phyloP scores from a whole-genome alignment of 2,113 vertebrate genomes.

The Patagioenas fasciata region DNA sequence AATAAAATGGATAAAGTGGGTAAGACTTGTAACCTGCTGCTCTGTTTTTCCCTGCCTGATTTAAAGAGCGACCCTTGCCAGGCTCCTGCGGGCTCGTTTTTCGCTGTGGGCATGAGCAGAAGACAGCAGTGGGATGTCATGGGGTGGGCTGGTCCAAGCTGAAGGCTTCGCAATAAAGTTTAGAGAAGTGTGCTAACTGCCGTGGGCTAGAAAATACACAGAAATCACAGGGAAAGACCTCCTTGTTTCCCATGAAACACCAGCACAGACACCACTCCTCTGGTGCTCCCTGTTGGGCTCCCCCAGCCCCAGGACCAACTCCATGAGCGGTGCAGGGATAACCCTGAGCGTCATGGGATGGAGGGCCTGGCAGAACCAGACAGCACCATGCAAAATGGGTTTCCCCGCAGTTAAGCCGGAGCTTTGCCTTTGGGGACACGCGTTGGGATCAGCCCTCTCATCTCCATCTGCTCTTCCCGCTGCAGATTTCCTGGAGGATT shows the following conservation, averaged over 20 bases:
- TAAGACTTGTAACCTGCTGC: rapidly evolving
- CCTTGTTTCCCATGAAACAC: rapidly evolving
- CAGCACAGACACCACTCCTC: neutral
- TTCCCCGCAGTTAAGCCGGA: no score
- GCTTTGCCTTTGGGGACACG: rapidly evolving
- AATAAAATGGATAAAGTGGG: neutral
- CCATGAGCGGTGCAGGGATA: neutral
- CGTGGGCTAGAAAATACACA: neutral
- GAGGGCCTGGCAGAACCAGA: neutral
- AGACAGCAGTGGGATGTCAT: neutral
- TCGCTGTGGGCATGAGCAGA: neutral
- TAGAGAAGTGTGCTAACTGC: neutral
- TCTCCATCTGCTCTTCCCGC: neutral
- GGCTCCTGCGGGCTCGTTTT: rapidly evolving
- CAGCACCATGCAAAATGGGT: rapidly evolving
- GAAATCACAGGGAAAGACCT: neutral
- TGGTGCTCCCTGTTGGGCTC: neutral
- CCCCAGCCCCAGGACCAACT: neutral
- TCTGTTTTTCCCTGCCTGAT: neutral
- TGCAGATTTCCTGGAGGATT: rapidly evolving
- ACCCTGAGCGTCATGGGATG: neutral
- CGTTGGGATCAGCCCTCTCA: rapidly evolving
- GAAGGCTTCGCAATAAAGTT: neutral
- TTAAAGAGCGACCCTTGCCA: neutral
- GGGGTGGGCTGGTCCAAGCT: neutral